phyloP scores from a whole-genome alignment of 2,113 vertebrate genomes.

The Apodemus speciosus region DNA sequence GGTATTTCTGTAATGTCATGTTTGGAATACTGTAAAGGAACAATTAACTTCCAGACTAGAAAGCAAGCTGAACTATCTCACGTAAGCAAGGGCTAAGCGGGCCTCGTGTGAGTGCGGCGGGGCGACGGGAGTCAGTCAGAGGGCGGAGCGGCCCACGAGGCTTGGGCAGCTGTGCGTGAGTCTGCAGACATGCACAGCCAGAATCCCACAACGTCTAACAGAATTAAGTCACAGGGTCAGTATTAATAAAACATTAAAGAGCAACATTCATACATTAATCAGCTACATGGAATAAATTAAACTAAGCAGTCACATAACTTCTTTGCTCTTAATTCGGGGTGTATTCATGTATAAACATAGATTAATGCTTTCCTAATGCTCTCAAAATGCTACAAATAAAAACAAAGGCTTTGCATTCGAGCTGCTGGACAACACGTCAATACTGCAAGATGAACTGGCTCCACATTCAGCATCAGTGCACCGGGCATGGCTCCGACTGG shows the following conservation, averaged over 20 bases:
- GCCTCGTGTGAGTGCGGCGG: conserved; percentile 17
- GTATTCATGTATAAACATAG: conserved; percentile 78
- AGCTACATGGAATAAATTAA: conserved; percentile 87
- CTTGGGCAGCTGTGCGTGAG: background rate
- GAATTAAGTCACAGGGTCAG: conserved; percentile 76
- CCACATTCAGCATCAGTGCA: conserved; percentile 84
- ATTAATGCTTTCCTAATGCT: conserved; percentile 82
- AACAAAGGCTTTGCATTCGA: conserved; percentile 78
- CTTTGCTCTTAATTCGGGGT: conserved; percentile 71
- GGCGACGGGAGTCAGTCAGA: conserved; percentile 55
- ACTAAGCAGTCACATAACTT: conserved; percentile 78
- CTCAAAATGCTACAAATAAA: conserved; percentile 79
- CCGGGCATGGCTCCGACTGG: conserved; percentile 81
- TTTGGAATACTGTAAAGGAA: conserved; percentile 77
- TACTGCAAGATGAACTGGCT: conserved; percentile 67
- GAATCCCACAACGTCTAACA: conserved; percentile 49
- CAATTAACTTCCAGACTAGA: conserved; percentile 70
- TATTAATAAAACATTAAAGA: conserved; percentile 74
- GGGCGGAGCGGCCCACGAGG: conserved; percentile 57
- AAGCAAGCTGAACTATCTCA: conserved; percentile 65
- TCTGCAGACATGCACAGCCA: conserved; percentile 57
- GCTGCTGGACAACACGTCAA: conserved; percentile 76
- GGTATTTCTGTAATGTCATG: conserved; percentile 76
- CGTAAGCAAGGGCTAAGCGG: conserved; percentile 66
- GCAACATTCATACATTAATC: conserved; percentile 81